A percentile compares a stretch with the other conserved stretches of the same genome.
Conservation (phyloP, 2,888 invertebrate species). For the Zhengitettix transpicula region DNA sequence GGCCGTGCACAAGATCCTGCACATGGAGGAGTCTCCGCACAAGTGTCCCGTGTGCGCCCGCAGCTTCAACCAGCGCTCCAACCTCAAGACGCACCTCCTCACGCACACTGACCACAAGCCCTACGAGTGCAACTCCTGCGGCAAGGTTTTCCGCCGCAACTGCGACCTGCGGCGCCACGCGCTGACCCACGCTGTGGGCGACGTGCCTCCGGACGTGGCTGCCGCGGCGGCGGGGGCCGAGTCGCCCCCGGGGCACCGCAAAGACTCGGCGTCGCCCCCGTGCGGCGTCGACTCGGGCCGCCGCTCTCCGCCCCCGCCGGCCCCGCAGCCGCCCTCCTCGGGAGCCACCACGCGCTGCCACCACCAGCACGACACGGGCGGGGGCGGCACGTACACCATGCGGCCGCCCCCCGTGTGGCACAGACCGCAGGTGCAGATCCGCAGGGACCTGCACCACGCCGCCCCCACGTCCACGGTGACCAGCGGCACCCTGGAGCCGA, state of each 20-base stretch:
- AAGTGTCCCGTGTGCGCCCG: constrained; percentile 80
- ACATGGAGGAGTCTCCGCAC: constrained; percentile 85
- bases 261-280: constrained; percentile 9
- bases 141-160: constrained; percentile 78
- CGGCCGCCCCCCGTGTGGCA: constrained; percentile 2
- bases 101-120: constrained; percentile 86
- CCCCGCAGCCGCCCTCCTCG: constrained; percentile 43
- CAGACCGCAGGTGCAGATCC: constrained; percentile 52
- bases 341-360: constrained; percentile 14
- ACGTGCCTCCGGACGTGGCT: constrained; percentile 61
- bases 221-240: constrained; percentile 11
- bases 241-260: constrained; percentile 6
- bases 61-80: constrained; percentile 78
- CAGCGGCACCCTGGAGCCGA: constrained; percentile 19
- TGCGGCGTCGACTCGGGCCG: constrained; percentile 21
- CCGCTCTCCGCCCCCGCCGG: constrained; percentile 35
- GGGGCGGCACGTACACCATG: constrained; percentile 43
- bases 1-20: constrained; percentile 85
- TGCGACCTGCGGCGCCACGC: constrained; percentile 82
- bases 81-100: constrained; percentile 73
- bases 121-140: constrained; percentile 75
- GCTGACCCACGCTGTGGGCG: constrained; percentile 77
- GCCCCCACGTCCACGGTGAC: constrained; percentile 20
- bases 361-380: constrained; percentile 12
- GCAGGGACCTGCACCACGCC: constrained; percentile 41